Base-by-base conservation (phyloP, 1,140 invertebrate genomes). In the Pachypsylla venusta region DNA sequence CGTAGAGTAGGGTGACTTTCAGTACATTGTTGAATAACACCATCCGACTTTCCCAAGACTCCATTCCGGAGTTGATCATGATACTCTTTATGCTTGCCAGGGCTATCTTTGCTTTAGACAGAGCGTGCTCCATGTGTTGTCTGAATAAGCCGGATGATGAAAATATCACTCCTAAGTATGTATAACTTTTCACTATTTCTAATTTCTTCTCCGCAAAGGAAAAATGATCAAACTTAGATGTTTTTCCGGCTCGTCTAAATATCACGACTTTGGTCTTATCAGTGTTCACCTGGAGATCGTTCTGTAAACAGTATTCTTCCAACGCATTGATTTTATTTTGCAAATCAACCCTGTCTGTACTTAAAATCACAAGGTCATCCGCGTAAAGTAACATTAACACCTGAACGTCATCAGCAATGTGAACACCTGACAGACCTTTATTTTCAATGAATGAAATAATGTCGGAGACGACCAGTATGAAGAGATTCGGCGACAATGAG, bases 181-280 rank as follows among this genome's bases (percentile, higher is more conserved):
- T 48, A 22, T 48, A 48, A 19, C 4, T 48, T 48, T 48, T 48
- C 4, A 48, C 42, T 48, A 48, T 48, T 48, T 48, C 42, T n/a
- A 48, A n/a, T 4, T n/a, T n/a, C 3, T n/a, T 48, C 7, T 48
- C 16, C 4, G 16, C 42, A 48, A 5, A 48, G 42, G 22, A 48
- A 19, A 48, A 48, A n/a, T 48, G 16, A 48, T 48, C 42, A 48
- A 3, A 4, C n/a, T 5, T 48, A 3, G 7, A 48, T 4, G 22
- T n/a, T n/a, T 48, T 48, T 48, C 65, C 64, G 1, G 56, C 60
- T 25, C 35, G 57, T 54, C 65, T 56, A 54, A 66, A 66, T 0
- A 65, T 27, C 5, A 65, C 55, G 0, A 65, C 55, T 60, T 66
- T 66, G 19, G 64, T 66, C 59, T 66, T 65, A 4, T 3, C 19